Evolutionary conservation across 2,113 vertebrate species (phyloP), one percentile per base, ranked within the genome.

Genomic region (Orthonyx spaldingii): DNA sequence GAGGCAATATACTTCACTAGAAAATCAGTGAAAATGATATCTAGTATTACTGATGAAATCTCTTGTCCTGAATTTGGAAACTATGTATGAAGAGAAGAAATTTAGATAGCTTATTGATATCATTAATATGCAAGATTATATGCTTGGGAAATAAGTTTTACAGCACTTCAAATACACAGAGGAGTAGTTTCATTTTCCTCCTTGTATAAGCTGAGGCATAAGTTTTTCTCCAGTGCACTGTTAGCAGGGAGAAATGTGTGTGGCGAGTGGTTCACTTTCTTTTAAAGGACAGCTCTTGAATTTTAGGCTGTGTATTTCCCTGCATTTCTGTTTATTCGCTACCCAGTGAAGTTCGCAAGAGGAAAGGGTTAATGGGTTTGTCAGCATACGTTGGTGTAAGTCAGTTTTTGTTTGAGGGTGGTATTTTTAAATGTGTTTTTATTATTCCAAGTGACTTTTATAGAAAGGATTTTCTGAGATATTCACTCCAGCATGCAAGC

Each of bases 381-480:
- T 50, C 35, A 33, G 11, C 6, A 30, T 53, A 42, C 0, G 0
- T n/a, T 68, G 13, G 16, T 72, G 15, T 52, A 66, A 70, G 17
- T 84, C 32, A 63, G n/a, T 5, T 64, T 90, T 83, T 64, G 53
- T 71, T 87, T 69, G 15, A 76, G 17, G 9, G 8, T 57, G 8
- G 5, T 4, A 7, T 80, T 74, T 86, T 88, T 23, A 18, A 50
- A 19, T 42, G 22, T 47, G 2, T 20, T 82, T 90, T 76, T 59
- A 28, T 70, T 82, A 65, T 77, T 77, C 18, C 28, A 74, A 23
- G 44, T 56, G 13, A 2, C 26, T 82, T 84, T 77, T 47, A 16
- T 50, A n/a, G 13, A 33, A 87, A 18, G 13, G 50, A 13, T 82
- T 37, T 80, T 89, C 19, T 21, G 74, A 78, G 24, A 16, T 81